A percentile compares a stretch with the other conserved stretches of the same genome.
Conservation (phyloP, 2,888 invertebrate genomes). For the Cybosia mesomella region DNA sequence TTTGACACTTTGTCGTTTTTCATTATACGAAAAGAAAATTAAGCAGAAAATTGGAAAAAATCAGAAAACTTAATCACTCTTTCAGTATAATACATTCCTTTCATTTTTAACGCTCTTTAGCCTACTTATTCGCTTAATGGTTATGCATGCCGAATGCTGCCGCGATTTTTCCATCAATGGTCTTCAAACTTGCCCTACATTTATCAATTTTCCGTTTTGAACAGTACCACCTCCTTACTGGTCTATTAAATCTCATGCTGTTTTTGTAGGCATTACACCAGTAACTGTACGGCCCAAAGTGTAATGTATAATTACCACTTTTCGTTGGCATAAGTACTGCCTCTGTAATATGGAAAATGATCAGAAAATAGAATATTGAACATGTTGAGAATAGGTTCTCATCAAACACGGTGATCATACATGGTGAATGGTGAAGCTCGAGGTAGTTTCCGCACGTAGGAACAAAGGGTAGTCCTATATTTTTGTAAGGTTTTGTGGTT, state of each 20-base stretch:
- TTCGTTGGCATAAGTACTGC: slow-evolving; percentile 37
- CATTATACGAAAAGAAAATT: no score
- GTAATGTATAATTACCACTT: slow-evolving; percentile 51
- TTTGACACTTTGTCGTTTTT: no score
- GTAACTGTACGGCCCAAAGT: slow-evolving; percentile 52
- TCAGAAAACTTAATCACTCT: no score
- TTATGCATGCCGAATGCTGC: slow-evolving; percentile 31
- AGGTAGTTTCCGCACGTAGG: no score
- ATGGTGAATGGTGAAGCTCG: no score
- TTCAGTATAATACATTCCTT: background rate
- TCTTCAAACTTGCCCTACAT: slow-evolving; percentile 34
- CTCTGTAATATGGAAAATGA: slow-evolving; percentile 26
- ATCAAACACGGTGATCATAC: no score
- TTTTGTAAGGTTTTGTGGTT: background rate
- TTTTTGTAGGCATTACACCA: slow-evolving; percentile 54
- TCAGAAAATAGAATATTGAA: background rate
- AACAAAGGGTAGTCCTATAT: background rate
- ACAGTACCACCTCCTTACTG: slow-evolving; percentile 35
- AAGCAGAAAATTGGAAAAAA: no score
- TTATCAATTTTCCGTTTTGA: slow-evolving; percentile 34
- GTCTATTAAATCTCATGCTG: background rate
- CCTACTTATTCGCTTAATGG: slow-evolving; percentile 16
- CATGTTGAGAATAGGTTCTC: no score
- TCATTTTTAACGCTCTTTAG: background rate
- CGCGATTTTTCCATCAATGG: slow-evolving; percentile 25